A percentile compares a stretch with the other conserved stretches of the same genome.
These are phyloP conservation scores for Dendronephthya gigantea DNA, from an alignment of 64 coral and sea anemone species.

Conservation along the genomic window DNA sequence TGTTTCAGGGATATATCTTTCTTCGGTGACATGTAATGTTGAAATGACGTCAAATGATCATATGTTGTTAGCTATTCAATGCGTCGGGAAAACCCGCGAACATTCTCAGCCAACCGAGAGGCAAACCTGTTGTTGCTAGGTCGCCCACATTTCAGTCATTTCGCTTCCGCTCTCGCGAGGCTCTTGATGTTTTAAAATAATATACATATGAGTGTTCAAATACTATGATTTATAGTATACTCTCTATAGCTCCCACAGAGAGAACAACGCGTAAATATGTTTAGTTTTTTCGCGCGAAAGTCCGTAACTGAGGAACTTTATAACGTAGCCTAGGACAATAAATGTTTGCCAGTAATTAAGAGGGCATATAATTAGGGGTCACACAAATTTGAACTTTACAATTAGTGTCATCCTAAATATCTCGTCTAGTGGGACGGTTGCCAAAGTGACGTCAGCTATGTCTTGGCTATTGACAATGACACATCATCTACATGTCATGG, in stretches of 20 bases:
- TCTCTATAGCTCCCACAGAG: background rate
- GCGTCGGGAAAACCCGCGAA: slow-evolving; percentile 16
- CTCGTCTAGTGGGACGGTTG: too few relatives aligned
- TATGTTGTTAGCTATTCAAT: background rate
- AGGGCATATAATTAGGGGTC: background rate
- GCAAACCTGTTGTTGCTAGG: background rate
- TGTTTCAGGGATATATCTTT: slow-evolving; percentile 39
- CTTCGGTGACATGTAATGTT: background rate
- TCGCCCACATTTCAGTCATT: background rate
- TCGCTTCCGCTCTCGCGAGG: background rate
- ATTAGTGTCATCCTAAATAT: too few relatives aligned
- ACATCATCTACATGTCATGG: too few relatives aligned
- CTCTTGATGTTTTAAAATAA: too few relatives aligned
- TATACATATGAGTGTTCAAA: too few relatives aligned
- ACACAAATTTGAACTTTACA: too few relatives aligned
- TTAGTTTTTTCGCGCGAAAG: background rate
- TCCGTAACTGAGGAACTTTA: background rate
- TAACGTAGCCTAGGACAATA: background rate
- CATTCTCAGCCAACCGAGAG: slow-evolving; percentile 1
- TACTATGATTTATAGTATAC: too few relatives aligned
- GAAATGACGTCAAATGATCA: slow-evolving; percentile 20
- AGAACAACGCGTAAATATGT: background rate
- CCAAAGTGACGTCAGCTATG: too few relatives aligned
- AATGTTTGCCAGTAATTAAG: background rate
- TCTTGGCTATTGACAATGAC: too few relatives aligned